Percentiles rank a stretch among this genome's conserved stretches.
These are phyloP conservation scores for Temnothorax rugatulus DNA, from an alignment of 2,888 invertebrate genomes.

Conservation along the genomic window DNA sequence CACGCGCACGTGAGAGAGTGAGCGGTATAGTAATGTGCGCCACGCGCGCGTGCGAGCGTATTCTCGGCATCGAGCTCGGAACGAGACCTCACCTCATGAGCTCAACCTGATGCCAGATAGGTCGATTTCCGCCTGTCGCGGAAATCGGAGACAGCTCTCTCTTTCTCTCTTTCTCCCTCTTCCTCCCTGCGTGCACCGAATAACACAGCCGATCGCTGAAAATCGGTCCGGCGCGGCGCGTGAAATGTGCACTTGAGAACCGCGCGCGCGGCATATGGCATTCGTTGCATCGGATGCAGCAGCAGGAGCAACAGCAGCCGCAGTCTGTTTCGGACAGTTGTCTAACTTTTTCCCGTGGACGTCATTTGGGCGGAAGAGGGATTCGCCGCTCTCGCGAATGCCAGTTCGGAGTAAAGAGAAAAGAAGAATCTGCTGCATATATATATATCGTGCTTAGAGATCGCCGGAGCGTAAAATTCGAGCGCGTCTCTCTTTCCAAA, in stretches of 20 bases:
- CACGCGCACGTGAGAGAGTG: background rate
- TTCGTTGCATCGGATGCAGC: slow-evolving; percentile 66
- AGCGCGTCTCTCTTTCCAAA: background rate
- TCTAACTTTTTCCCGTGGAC: slow-evolving; percentile 33
- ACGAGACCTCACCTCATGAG: background rate
- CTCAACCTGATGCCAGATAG: background rate
- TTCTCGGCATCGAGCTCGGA: background rate
- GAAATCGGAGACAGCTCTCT: slow-evolving; percentile 47
- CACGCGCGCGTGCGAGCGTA: slow-evolving; percentile 4
- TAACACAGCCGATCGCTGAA: slow-evolving; percentile 21
- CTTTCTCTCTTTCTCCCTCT: slow-evolving; percentile 1
- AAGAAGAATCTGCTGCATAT: background rate
- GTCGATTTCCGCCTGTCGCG: slow-evolving; percentile 50
- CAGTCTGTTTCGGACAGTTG: slow-evolving; percentile 44
- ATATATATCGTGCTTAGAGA: background rate
- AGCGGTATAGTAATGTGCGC: slow-evolving; percentile 13
- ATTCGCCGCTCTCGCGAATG: slow-evolving; percentile 22
- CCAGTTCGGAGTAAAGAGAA: background rate
- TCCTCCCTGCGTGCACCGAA: background rate
- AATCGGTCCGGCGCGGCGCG: slow-evolving; percentile 36
- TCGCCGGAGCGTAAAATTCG: background rate
- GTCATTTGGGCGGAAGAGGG: slow-evolving; percentile 44
- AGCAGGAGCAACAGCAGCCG: slow-evolving; percentile 17
- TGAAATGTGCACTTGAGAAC: slow-evolving; percentile 56
- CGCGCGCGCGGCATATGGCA: slow-evolving; percentile 61